phyloP scores from a whole-genome alignment of 2,797 vertebrate species.

The Loris lydekkerianus region DNA sequence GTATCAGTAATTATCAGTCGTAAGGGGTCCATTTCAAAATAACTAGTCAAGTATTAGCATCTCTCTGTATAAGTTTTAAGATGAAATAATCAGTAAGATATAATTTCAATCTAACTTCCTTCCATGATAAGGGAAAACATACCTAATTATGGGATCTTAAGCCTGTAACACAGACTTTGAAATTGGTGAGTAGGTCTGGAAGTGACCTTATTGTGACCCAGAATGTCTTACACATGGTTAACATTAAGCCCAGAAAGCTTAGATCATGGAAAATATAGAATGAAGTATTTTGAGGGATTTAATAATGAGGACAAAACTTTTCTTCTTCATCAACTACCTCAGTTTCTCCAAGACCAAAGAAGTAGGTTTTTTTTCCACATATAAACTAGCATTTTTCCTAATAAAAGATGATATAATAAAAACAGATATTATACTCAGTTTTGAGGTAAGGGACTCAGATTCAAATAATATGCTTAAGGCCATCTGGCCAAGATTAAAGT shows the following conservation, averaged over 20 bases:
- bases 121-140: slow-evolving; percentile 61
- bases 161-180: slow-evolving; percentile 72
- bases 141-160: slow-evolving; percentile 75
- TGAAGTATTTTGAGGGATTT: slow-evolving; percentile 76
- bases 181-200: slow-evolving; percentile 67
- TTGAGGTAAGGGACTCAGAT: slow-evolving; percentile 58
- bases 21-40: slow-evolving; percentile 53
- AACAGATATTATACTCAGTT: slow-evolving; percentile 62
- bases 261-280: slow-evolving; percentile 79
- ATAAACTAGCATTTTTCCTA: slow-evolving; percentile 72
- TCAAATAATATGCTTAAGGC: slow-evolving; percentile 66
- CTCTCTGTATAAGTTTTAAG: neutral
- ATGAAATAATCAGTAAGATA: slow-evolving; percentile 67
- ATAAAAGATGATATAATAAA: slow-evolving; percentile 74
- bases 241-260: slow-evolving; percentile 75
- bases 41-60: slow-evolving; percentile 20
- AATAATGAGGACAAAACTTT: slow-evolving; percentile 76
- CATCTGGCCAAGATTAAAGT: slow-evolving; percentile 71
- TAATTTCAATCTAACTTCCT: slow-evolving; percentile 72
- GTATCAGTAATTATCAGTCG: slow-evolving; percentile 43
- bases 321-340: slow-evolving; percentile 75
- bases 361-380: slow-evolving; percentile 33
- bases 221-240: slow-evolving; percentile 73
- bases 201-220: slow-evolving; percentile 68
- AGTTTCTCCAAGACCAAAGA: slow-evolving; percentile 81